These are phyloP conservation scores for Phodopus roborovskii DNA, from an alignment of 2,113 vertebrate species.

Conservation along the genomic window DNA sequence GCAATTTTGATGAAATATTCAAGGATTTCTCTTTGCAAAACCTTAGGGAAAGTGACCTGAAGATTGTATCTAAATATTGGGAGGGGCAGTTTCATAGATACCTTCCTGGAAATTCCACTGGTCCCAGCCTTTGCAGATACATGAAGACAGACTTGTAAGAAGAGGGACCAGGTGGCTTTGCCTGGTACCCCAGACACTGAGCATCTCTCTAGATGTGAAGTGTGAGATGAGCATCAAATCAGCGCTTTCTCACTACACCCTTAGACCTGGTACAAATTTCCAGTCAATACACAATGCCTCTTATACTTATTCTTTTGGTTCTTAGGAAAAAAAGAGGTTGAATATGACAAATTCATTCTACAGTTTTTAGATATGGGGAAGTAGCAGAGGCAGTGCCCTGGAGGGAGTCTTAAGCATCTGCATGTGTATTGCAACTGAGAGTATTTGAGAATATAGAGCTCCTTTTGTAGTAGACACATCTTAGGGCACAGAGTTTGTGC, in stretches of 20 bases:
- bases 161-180: slow-evolving; percentile 37
- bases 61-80: not conserved
- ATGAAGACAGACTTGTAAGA: not conserved
- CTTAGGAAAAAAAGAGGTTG: slow-evolving; percentile 84
- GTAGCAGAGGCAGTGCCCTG: slow-evolving; percentile 86
- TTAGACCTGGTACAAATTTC: slow-evolving; percentile 82
- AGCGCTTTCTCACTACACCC: slow-evolving; percentile 77
- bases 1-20: not conserved
- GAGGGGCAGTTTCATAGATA: not conserved
- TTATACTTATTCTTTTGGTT: slow-evolving; percentile 53
- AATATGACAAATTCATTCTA: slow-evolving; percentile 87
- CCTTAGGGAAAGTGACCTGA: not conserved
- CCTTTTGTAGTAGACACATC: too few relatives aligned
- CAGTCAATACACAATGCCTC: slow-evolving; percentile 82
- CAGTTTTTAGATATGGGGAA: slow-evolving; percentile 86
- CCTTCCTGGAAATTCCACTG: not conserved
- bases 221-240: slow-evolving; percentile 91
- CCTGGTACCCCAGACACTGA: slow-evolving; percentile 65
- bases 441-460: slow-evolving; percentile 30
- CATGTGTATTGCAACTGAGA: slow-evolving; percentile 41
- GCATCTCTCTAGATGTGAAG: slow-evolving; percentile 62
- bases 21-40: not conserved
- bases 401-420: slow-evolving; percentile 79
- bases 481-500: not conserved
- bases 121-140: not conserved